Percentiles rank a stretch among this genome's conserved stretches.
phyloP scores from a whole-genome alignment of 2,113 vertebrate genomes.

The Chrysochloris asiatica region DNA sequence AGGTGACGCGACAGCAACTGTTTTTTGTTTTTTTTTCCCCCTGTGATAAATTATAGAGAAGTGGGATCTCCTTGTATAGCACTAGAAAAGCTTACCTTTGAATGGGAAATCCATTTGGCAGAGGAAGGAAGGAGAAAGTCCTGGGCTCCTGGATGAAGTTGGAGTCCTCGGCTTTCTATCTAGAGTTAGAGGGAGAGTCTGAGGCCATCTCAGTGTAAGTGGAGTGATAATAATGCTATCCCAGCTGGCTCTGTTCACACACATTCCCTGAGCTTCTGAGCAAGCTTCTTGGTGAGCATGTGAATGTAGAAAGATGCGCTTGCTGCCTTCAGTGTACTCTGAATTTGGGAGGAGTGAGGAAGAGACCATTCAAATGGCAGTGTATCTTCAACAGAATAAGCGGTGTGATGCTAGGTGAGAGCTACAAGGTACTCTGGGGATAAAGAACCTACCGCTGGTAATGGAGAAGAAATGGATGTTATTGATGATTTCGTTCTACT shows the following conservation, averaged over 20 bases:
- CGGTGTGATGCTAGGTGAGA: background rate
- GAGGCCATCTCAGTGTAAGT: background rate
- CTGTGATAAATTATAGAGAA: background rate
- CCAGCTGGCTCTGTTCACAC: background rate
- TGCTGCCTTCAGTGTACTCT: background rate
- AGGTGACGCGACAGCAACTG: no score
- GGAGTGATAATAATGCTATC: background rate
- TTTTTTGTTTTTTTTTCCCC: background rate
- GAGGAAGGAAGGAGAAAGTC: background rate
- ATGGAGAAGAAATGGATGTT: background rate
- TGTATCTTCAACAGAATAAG: background rate
- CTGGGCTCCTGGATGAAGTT: background rate
- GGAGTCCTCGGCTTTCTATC: background rate
- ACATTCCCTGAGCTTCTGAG: background rate
- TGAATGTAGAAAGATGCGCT: rapidly evolving
- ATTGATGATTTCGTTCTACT: background rate
- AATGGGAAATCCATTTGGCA: background rate
- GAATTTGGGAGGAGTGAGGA: background rate
- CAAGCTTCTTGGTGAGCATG: background rate
- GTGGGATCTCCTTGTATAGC: background rate
- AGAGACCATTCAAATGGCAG: background rate
- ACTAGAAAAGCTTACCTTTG: background rate
- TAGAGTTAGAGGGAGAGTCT: background rate
- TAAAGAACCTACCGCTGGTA: background rate
- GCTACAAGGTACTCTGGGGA: background rate